Conservation (phyloP, 1,140 invertebrate species). For the Drosophila parvula region DNA sequence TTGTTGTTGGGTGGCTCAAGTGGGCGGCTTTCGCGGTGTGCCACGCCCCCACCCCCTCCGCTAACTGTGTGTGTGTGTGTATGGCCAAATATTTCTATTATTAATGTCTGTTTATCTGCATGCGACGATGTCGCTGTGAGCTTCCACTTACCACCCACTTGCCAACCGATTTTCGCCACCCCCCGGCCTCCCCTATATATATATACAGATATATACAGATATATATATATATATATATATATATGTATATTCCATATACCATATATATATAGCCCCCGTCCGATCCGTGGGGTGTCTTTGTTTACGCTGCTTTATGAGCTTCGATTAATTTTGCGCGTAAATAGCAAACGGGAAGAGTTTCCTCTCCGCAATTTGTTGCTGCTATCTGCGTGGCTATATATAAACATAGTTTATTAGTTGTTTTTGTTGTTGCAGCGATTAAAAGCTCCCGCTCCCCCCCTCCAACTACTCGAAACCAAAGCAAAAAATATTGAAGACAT, state of each 20-base stretch:
- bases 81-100: constrained; percentile 74
- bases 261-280: background rate
- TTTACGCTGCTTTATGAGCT: constrained; percentile 74
- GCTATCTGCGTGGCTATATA: constrained; percentile 41
- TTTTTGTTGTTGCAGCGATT: constrained; percentile 18
- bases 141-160: constrained; percentile 1
- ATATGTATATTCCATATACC: background rate
- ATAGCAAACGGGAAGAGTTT: constrained; percentile 34
- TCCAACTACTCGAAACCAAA: too few relatives aligned
- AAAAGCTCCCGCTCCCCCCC: background rate
- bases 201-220: background rate
- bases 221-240: constrained; percentile 1
- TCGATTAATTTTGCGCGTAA: constrained; percentile 77
- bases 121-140: constrained; percentile 67
- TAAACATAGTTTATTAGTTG: constrained; percentile 52
- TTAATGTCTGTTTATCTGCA: constrained; percentile 80
- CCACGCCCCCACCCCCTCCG: constrained; percentile 6
- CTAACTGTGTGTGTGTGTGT: constrained; percentile 8
- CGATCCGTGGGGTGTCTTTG: constrained; percentile 47
- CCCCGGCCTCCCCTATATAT: background rate
- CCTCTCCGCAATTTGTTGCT: constrained; percentile 45
- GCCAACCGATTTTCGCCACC: background rate
- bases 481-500: constrained; percentile 29
- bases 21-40: background rate
- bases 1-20: constrained; percentile 13